phyloP scores from a whole-genome alignment of 2,888 invertebrate genomes.

The Euzetes globulus region DNA sequence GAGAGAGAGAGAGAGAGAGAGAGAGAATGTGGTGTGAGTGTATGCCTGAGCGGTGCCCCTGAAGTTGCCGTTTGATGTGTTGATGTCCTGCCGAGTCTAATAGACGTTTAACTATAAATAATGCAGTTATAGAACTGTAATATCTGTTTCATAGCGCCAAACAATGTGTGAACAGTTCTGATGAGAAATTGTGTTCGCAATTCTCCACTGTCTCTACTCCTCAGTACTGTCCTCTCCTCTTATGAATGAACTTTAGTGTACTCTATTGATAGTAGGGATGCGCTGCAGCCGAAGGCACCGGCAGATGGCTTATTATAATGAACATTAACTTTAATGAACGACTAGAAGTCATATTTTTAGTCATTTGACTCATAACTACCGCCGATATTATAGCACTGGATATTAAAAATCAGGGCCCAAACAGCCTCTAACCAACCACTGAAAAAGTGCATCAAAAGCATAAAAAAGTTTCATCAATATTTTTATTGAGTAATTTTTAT shows the following conservation, averaged over 20 bases:
- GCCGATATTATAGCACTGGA: not conserved
- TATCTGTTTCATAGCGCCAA: slow-evolving; percentile 28
- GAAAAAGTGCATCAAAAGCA: too few relatives aligned
- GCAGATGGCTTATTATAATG: slow-evolving; percentile 28
- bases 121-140: slow-evolving; percentile 26
- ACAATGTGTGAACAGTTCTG: slow-evolving; percentile 16
- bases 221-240: not conserved
- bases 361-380: not conserved
- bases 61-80: slow-evolving; percentile 10
- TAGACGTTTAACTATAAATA: slow-evolving; percentile 31
- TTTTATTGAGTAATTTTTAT: too few relatives aligned
- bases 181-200: slow-evolving; percentile 22
- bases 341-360: slow-evolving; percentile 14
- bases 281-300: not conserved
- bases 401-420: too few relatives aligned
- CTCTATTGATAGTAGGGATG: not conserved
- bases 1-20: not conserved
- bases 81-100: slow-evolving; percentile 26
- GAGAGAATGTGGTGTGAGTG: not conserved
- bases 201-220: not conserved
- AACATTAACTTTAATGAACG: slow-evolving; percentile 24
- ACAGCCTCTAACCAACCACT: too few relatives aligned
- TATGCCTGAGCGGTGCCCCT: not conserved
- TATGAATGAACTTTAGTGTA: not conserved
- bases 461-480: too few relatives aligned